phyloP scores from a whole-genome alignment of 1,140 invertebrate genomes.

The Hylaeus volcanicus region DNA sequence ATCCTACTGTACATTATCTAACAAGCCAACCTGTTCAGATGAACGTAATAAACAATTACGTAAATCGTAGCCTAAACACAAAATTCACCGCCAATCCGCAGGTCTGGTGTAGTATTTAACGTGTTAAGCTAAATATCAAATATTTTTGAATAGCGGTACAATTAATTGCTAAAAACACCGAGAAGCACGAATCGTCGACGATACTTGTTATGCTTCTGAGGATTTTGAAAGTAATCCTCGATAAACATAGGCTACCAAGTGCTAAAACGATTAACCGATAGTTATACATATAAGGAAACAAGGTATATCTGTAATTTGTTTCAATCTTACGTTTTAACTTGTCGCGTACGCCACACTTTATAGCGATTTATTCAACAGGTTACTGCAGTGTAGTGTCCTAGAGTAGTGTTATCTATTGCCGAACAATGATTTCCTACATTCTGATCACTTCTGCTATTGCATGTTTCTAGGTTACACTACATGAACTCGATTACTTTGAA shows the following conservation, averaged over 20 bases:
- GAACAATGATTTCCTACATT: conserved; percentile 13
- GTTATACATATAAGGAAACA: not conserved
- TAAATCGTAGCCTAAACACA: too few species aligned
- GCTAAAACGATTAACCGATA: too few species aligned
- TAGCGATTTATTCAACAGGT: not conserved
- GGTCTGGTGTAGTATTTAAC: too few species aligned
- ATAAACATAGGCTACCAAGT: too few species aligned
- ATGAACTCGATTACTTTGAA: too few species aligned
- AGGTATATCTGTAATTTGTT: not conserved
- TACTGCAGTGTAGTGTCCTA: conserved; percentile 4
- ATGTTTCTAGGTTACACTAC: too few species aligned
- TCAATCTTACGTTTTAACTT: not conserved
- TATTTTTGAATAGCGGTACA: conserved; percentile 23
- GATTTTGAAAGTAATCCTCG: not conserved
- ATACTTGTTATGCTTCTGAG: not conserved
- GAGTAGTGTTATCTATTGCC: conserved; percentile 11
- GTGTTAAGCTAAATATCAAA: not conserved
- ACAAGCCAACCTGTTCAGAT: too few species aligned
- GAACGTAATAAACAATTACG: too few species aligned
- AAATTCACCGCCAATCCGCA: too few species aligned
- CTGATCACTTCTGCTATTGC: conserved; percentile 6
- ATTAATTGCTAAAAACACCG: conserved; percentile 5
- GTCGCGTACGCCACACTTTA: conserved; percentile 14
- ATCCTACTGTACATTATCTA: too few species aligned
- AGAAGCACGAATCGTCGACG: too few species aligned